Base-by-base conservation (phyloP, 2,797 vertebrate genomes). In the Gephyroberyx darwinii region DNA sequence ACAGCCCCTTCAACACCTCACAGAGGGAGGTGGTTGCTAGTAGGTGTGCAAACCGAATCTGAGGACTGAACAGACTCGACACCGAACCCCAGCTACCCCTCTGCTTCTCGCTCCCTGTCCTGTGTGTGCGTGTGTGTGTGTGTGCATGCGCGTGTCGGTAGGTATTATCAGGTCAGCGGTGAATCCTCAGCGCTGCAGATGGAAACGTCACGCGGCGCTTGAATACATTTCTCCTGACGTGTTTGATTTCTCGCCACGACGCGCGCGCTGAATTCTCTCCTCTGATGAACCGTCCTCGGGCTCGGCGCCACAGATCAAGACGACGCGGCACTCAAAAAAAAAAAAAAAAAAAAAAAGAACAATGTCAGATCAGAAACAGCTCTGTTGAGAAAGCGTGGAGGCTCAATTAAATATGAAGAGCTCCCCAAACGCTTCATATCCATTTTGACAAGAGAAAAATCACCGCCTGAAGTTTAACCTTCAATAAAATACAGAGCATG, bases 101-200 rank as follows among this genome's bases (percentile, higher is more conserved):
- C 22, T 26, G 22, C 22, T 26, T 26, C 22, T 26, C 22, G 3
- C 22, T 26, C 22, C 22, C 22, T 26, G 22, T 26, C 22, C 22
- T 43, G 14, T 43, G 41, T 43, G 41, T 43, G 14, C 6, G 10
- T 35, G 33, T 35, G 33, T 35, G 41, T 41, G 35, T 59, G 57
- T 22, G 7, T 43, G 39, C 14, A 19, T 43, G 57, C 22, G 37
- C 22, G 33, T 35, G 16, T 5, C 12, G 35, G 61, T 5, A 53
- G 33, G 37, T 33, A 53, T 39, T 65, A 78, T 69, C 10, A n/a
- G 57, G 58, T 60, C 72, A 39, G 65, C n/a, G 41, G 53, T 41
- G 61, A 66, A 62, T 55, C 65, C 74, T 76, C 20, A 8, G 17
- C 69, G 65, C 75, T 84, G 79, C 84, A 88, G 84, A 88, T 83